phyloP scores from a whole-genome alignment of 2,113 vertebrate genomes.

The Melanocharis versteri region DNA sequence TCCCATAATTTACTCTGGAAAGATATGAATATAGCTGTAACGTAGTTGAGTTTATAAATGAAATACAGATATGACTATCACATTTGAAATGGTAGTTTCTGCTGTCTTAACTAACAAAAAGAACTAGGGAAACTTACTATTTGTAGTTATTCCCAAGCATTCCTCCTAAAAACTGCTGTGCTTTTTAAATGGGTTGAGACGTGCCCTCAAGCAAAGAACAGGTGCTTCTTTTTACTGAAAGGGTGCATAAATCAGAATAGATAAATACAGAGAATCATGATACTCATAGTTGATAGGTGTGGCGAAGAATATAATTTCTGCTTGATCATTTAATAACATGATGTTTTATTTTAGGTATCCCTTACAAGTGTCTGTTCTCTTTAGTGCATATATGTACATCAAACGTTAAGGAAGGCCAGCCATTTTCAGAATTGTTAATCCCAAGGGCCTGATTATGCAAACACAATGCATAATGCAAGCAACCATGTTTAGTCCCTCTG shows the following conservation, averaged over 20 bases:
- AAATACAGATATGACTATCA: slow-evolving; percentile 32
- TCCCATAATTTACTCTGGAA: slow-evolving; percentile 63
- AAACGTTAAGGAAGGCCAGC: background rate
- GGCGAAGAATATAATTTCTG: background rate
- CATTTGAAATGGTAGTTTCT: slow-evolving; percentile 9
- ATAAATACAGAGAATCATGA: slow-evolving; percentile 2
- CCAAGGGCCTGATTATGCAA: slow-evolving; percentile 64
- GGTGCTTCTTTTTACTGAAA: slow-evolving; percentile 41
- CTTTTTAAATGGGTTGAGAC: slow-evolving; percentile 18
- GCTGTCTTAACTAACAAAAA: slow-evolving; percentile 37
- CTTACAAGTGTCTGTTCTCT: slow-evolving; percentile 40
- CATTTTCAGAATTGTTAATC: slow-evolving; percentile 42
- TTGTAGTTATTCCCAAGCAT: background rate
- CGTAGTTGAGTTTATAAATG: slow-evolving; percentile 32
- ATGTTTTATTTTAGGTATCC: slow-evolving; percentile 27
- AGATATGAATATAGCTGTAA: slow-evolving; percentile 36
- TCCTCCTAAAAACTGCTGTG: background rate
- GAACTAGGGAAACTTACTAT: background rate
- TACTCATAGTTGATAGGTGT: background rate
- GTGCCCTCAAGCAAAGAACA: slow-evolving; percentile 40
- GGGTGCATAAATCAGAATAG: slow-evolving; percentile 37
- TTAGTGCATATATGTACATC: background rate
- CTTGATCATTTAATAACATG: slow-evolving; percentile 15
- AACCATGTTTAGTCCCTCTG: slow-evolving; percentile 56
- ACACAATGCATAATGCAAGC: slow-evolving; percentile 50